Conservation (phyloP, 2,113 vertebrate species). For the Morone chrysops region DNA sequence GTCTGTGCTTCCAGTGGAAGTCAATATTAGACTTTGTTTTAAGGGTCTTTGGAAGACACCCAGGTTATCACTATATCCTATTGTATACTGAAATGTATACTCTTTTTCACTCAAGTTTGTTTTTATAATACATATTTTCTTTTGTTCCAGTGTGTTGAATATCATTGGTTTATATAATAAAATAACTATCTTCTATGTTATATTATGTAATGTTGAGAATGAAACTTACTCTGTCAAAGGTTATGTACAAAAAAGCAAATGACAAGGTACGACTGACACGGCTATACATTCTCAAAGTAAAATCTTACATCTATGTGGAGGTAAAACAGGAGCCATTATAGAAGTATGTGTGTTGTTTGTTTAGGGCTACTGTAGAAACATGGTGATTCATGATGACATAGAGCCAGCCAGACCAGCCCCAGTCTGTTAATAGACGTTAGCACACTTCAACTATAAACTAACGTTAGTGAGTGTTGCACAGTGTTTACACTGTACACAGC, state of each 20-base stretch:
- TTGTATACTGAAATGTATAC: too few relatives aligned
- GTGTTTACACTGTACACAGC: too few relatives aligned
- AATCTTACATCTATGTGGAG: not conserved
- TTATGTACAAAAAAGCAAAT: not conserved
- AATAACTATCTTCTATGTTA: not conserved
- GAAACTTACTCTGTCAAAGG: not conserved
- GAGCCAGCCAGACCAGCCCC: too few relatives aligned
- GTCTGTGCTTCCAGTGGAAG: constrained; percentile 45
- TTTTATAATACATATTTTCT: not conserved
- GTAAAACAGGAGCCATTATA: not conserved
- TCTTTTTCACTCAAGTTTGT: not conserved
- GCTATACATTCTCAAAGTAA: not conserved
- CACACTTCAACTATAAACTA: too few relatives aligned
- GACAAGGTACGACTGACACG: not conserved
- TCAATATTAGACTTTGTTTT: constrained; percentile 21
- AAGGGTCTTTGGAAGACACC: constrained; percentile 10
- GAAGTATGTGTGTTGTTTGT: not conserved
- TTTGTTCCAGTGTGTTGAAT: not conserved
- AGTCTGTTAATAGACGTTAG: too few relatives aligned
- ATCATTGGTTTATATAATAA: not conserved
- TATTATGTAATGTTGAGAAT: not conserved
- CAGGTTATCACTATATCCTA: not conserved
- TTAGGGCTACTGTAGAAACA: too few relatives aligned
- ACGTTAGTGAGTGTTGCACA: too few relatives aligned
- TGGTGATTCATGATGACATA: too few relatives aligned